Percentiles rank a stretch among this genome's conserved stretches.
These are phyloP conservation scores for Plutella xylostella DNA, from an alignment of 2,888 invertebrate species.

Conservation along the genomic window DNA sequence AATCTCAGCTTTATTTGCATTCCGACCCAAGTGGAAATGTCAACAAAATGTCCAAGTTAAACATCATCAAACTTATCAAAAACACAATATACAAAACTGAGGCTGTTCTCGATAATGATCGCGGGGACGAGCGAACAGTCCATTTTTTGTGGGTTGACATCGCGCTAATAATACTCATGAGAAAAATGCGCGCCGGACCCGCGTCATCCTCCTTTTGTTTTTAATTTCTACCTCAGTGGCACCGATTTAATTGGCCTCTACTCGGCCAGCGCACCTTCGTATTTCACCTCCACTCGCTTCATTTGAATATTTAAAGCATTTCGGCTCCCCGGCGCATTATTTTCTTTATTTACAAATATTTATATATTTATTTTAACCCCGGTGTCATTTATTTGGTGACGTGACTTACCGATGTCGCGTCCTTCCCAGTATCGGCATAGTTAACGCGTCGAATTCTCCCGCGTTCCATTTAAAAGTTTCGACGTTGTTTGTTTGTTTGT, in stretches of 20 bases:
- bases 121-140: slow-evolving; percentile 55
- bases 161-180: slow-evolving; percentile 70
- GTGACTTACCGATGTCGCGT: slow-evolving; percentile 68
- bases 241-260: slow-evolving; percentile 69
- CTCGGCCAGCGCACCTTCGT: slow-evolving; percentile 67
- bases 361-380: slow-evolving; percentile 64
- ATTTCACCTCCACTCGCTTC: slow-evolving; percentile 67
- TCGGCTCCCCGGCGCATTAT: slow-evolving; percentile 58
- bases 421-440: slow-evolving; percentile 69
- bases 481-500: slow-evolving; percentile 45
- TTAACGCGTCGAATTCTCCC: slow-evolving; percentile 63
- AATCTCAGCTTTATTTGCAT: slow-evolving; percentile 1
- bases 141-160: slow-evolving; percentile 67
- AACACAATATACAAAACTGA: slow-evolving; percentile 61
- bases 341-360: slow-evolving; percentile 68
- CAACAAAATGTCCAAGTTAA: slow-evolving; percentile 46
- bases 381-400: slow-evolving; percentile 66
- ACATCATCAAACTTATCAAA: slow-evolving; percentile 60
- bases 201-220: slow-evolving; percentile 66
- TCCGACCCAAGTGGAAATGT: slow-evolving; percentile 28
- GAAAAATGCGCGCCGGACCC: slow-evolving; percentile 66
- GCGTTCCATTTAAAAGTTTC: slow-evolving; percentile 65
- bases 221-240: slow-evolving; percentile 71
- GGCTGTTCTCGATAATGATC: slow-evolving; percentile 65
- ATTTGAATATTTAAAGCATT: slow-evolving; percentile 71